Evolutionary conservation across 2,797 vertebrate genomes (phyloP).

Genomic region (Cossypha heuglini): DNA sequence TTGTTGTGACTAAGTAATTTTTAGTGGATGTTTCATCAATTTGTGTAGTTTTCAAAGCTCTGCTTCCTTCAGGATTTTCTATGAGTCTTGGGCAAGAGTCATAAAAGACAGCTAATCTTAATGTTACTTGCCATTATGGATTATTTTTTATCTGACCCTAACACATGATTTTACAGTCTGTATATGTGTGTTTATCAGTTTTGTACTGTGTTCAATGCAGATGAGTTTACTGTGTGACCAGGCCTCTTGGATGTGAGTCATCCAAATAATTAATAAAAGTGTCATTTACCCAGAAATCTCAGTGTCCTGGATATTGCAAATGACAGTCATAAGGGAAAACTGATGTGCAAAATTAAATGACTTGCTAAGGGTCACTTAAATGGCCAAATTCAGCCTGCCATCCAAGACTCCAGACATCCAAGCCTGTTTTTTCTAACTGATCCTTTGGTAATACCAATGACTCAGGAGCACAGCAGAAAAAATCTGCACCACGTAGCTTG

Average conservation of each 20-base stretch:
- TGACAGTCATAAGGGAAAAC: not conserved
- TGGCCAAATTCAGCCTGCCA: not conserved
- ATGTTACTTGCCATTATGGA: not conserved
- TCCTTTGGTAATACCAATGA: not conserved
- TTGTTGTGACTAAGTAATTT: constrained; percentile 18
- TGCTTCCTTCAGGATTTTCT: not conserved
- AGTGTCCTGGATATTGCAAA: not conserved
- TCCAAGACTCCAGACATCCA: not conserved
- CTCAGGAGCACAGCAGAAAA: not conserved
- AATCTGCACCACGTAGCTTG: rapidly evolving
- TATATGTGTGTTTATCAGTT: not conserved
- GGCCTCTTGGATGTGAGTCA: not conserved
- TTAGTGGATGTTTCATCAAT: constrained; percentile 22
- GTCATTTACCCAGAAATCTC: not conserved
- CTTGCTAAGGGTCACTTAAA: not conserved
- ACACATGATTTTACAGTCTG: not conserved
- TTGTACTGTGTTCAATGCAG: not conserved
- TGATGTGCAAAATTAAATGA: not conserved
- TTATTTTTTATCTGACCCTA: not conserved
- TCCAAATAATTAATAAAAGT: constrained; percentile 9
- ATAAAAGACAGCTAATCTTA: not conserved
- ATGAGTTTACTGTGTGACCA: not conserved
- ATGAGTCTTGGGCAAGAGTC: not conserved
- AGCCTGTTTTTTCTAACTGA: not conserved
- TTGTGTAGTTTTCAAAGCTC: not conserved